Evolutionary conservation across 2,888 invertebrate genomes (phyloP), one percentile per base, ranked within the genome.

Genomic region (Abrostola triplasia): DNA sequence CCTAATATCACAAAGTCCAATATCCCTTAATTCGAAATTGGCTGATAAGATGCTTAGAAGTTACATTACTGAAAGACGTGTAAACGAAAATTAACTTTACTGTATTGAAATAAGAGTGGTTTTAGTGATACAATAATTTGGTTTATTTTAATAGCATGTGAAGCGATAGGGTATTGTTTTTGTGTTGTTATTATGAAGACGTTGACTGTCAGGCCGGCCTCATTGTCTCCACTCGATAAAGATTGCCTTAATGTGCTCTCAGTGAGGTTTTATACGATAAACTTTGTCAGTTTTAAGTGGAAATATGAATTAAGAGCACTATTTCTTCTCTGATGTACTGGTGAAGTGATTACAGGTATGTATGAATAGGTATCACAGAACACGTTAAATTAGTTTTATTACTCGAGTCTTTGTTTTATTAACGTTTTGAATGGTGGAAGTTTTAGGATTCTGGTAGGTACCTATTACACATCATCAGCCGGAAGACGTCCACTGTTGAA

Each of bases 131-230:
- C 59, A 38, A 68, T 8, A 6, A n/a, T 40, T 62, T 64, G 54
- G 57, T 61, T 74, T 75, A 73, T 77, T 88, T 90, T 90, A 90
- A 90, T 91, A 88, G 88, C 86, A 70, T 89, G 89, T 90, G 88
- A 87, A 85, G 79, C 85, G 90, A 92, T 90, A 90, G 87, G 87
- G 86, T 80, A 90, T 93, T 93, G 93, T 94, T 93, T 93, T 90
- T 92, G 87, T 89, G 85, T 84, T 82, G 78, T 81, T 79, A 80
- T 85, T 88, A 94, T 94, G 88, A 92, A 94, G 94, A 93, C 92
- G 85, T 93, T 86, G 88, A 80, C 88, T 91, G 93, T 92, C 91
- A 89, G 77, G 70, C 81, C 69, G 79, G 83, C 80, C 82, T 87
- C 87, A 87, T 88, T 90, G 89, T 89, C 84, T 83, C 67, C 70